A percentile compares a stretch with the other conserved stretches of the same genome.
phyloP scores from a whole-genome alignment of 2,888 invertebrate species.

The Xanthia togata region DNA sequence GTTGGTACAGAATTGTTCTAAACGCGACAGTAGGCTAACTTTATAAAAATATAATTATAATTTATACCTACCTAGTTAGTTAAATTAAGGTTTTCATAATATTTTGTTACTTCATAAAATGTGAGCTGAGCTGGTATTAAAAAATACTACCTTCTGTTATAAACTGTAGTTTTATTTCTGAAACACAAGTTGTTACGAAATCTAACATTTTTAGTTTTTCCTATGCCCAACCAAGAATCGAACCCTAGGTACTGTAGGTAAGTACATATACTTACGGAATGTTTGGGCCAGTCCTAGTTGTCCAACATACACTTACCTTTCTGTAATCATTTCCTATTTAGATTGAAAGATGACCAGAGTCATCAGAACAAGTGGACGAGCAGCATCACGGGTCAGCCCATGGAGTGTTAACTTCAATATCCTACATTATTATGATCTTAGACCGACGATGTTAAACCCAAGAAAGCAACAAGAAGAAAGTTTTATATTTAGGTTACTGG shows the following conservation, averaged over 20 bases:
- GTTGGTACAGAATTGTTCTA: slow-evolving; percentile 14
- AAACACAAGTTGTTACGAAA: not conserved
- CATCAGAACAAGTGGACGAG: not conserved
- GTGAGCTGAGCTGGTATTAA: slow-evolving; percentile 21
- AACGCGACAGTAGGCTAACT: not conserved
- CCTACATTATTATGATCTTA: not conserved
- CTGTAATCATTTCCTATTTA: not conserved
- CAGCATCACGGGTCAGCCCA: not conserved
- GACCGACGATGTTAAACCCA: not conserved
- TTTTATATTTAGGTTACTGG: not conserved
- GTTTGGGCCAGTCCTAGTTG: not conserved
- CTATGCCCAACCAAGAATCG: not conserved
- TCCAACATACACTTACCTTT: not conserved
- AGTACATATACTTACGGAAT: not conserved
- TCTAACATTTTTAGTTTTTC: not conserved
- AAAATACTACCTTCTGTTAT: slow-evolving; percentile 32
- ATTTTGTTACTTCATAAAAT: slow-evolving; percentile 42
- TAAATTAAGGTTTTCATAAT: not conserved
- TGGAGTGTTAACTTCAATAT: not conserved
- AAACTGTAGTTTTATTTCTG: slow-evolving; percentile 25
- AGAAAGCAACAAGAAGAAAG: not conserved
- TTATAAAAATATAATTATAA: slow-evolving; percentile 12
- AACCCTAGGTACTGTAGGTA: too few species aligned
- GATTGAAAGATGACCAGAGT: not conserved
- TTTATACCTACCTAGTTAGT: not conserved